Conservation (phyloP, 1,140 invertebrate genomes). For the Rhyacophila brunnea region DNA sequence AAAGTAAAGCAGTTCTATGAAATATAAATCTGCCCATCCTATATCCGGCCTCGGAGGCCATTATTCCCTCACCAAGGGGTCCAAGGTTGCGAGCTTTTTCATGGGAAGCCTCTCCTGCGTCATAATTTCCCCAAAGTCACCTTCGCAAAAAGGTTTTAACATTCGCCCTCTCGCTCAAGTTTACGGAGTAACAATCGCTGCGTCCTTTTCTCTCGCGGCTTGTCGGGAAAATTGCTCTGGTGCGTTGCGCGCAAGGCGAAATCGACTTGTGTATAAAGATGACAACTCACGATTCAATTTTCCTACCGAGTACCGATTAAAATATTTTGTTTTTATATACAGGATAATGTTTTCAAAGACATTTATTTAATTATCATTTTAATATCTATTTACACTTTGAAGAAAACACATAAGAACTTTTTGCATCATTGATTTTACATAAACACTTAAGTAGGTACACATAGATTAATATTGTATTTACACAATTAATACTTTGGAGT, state of each 20-base stretch:
- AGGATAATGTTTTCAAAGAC: too few relatives aligned
- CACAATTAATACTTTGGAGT: too few relatives aligned
- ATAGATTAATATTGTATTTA: too few relatives aligned
- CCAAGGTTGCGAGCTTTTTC: slow-evolving; percentile 20
- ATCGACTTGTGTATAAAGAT: slow-evolving; percentile 5
- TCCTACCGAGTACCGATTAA: too few relatives aligned
- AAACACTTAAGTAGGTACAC: too few relatives aligned
- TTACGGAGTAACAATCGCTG: background rate
- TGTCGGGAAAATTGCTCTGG: slow-evolving; percentile 25
- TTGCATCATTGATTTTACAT: too few relatives aligned
- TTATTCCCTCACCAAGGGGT: slow-evolving; percentile 9
- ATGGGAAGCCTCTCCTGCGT: slow-evolving; percentile 12
- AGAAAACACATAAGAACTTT: too few relatives aligned
- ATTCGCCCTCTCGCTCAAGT: slow-evolving; percentile 3
- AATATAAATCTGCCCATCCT: background rate
- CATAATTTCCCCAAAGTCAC: slow-evolving; percentile 33
- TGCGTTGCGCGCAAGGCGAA: slow-evolving; percentile 15
- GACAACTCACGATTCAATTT: too few relatives aligned
- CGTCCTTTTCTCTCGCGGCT: slow-evolving; percentile 10
- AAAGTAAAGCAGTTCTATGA: slow-evolving; percentile 1
- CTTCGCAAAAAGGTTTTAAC: slow-evolving; percentile 21
- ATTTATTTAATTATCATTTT: too few relatives aligned
- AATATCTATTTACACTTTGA: too few relatives aligned
- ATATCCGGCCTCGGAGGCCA: slow-evolving; percentile 17
- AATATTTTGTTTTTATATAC: too few relatives aligned